Evolutionary conservation across 2,888 invertebrate species (phyloP), one percentile per base, ranked within the genome.

Genomic region (Pyrrhia umbra): DNA sequence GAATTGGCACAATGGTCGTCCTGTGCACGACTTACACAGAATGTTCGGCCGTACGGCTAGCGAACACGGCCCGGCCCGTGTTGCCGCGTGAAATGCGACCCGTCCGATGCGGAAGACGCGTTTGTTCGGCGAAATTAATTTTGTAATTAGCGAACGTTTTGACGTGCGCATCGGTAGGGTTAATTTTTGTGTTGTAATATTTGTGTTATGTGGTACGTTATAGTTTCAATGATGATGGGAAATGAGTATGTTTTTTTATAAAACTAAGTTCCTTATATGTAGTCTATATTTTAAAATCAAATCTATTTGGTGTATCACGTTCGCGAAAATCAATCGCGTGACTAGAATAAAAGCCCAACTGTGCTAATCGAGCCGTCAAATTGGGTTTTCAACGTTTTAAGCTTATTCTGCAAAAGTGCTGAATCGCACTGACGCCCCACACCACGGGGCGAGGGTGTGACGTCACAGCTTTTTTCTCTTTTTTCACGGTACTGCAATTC

Each of bases 281-380:
- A n/a, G n/a, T n/a, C n/a, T n/a, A 42, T 50, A 59, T 40, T 58
- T 65, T 13, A 30, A 21, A 42, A 60, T 42, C 59, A 51, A 42
- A 20, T 27, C 20, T 30, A 49, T 43, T 55, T 49, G 52, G 51
- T 60, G 55, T 62, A 62, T 49, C 64, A 39, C 50, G 58, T 59
- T 45, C 61, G 39, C 50, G 59, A 81, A 84, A 87, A 86, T 88
- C 85, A 88, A 88, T 88, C 83, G 81, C 72, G 64, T 72, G 63
- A 64, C 67, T 68, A 77, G 82, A 86, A 82, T 77, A 83, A 83
- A 68, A 83, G 79, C 71, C 69, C 55, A 73, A 68, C 79, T 64
- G 88, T 89, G 91, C 87, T 93, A 92, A 93, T 92, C 92, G 91
- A 90, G 86, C 90, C 94, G 91, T 92, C 92, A 94, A 94, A 94